Conservation (phyloP, 2,113 vertebrate genomes). For the Bostrychus sinensis region DNA sequence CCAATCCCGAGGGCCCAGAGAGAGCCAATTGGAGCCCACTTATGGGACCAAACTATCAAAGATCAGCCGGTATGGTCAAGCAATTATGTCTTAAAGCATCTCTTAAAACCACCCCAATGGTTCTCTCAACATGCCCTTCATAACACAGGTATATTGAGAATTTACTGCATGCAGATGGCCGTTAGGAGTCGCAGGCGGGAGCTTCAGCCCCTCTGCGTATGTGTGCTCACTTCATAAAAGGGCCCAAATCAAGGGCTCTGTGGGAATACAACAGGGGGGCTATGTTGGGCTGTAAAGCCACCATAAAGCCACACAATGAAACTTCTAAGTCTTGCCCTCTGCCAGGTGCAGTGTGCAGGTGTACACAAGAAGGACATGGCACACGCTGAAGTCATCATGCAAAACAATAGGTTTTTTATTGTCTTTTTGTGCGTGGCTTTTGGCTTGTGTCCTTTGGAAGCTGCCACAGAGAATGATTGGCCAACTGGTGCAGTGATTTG, state of each 20-base stretch:
- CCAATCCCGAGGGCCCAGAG: slow-evolving; percentile 31
- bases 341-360: slow-evolving; percentile 46
- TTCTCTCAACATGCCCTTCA: slow-evolving; percentile 66
- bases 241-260: slow-evolving; percentile 55
- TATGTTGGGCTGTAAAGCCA: slow-evolving; percentile 55
- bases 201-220: slow-evolving; percentile 32
- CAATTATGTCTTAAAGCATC: slow-evolving; percentile 70
- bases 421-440: no score
- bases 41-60: slow-evolving; percentile 61
- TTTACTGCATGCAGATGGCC: slow-evolving; percentile 77
- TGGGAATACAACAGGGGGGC: slow-evolving; percentile 62
- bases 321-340: slow-evolving; percentile 54
- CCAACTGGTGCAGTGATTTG: no score
- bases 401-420: no score
- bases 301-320: slow-evolving; percentile 62
- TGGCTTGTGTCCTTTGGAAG: no score
- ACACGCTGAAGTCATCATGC: slow-evolving; percentile 34
- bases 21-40: slow-evolving; percentile 42
- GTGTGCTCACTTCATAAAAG: slow-evolving; percentile 65
- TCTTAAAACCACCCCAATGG: slow-evolving; percentile 72
- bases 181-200: slow-evolving; percentile 48
- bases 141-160: slow-evolving; percentile 65
- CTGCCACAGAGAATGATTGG: no score
- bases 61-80: slow-evolving; percentile 66
- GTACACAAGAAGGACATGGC: slow-evolving; percentile 35